Evolutionary conservation across 2,113 vertebrate genomes (phyloP), one percentile per base, ranked within the genome.

Genomic region (Hippocampus abdominalis): DNA sequence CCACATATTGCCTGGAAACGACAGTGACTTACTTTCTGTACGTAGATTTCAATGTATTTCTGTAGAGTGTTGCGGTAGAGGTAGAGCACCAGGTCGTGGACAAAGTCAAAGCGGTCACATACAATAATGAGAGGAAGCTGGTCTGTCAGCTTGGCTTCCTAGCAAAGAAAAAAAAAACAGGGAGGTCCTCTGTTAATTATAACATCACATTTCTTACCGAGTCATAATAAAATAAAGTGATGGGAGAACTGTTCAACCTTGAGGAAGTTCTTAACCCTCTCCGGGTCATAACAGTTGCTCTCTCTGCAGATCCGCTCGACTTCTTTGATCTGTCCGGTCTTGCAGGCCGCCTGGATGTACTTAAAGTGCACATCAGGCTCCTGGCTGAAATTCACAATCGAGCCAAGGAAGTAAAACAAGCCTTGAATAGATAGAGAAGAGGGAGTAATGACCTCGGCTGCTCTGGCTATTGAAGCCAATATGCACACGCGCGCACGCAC

Each of bases 381-480:
- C 80, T 98, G 96, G 81, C 96, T 98, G 88, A 97, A 97, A 91
- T 98, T 98, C 76, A 98, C 94, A 74, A 97, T 95, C 3, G 96
- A 97, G 78, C 96, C 95, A 74, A 97, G 88, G 88, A 98, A 97
- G 89, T 96, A 96, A 88, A 97, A 98, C 71, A 98, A 91, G 15
- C 96, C 96, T 96, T 80, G 15, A 70, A 84, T 76, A 4, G 53
- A 83, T 46, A 80, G 40, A 23, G 44, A 12, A 75, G 51, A 2
- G 44, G 44, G 23, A 74, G 32, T 72, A 65, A 71, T 21, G 74
- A 73, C 1, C 21, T 48, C 6, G n/a, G 80, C 46, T 82, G 70
- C 18, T 60, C 25, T 25, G 27, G 61, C 64, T 57, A 15, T 32
- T 10, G 56, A 74, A 60, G 7, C 54, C 46, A 49, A 12, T 11